phyloP scores from a whole-genome alignment of 2,113 vertebrate genomes.

The Cichladusa arquata region DNA sequence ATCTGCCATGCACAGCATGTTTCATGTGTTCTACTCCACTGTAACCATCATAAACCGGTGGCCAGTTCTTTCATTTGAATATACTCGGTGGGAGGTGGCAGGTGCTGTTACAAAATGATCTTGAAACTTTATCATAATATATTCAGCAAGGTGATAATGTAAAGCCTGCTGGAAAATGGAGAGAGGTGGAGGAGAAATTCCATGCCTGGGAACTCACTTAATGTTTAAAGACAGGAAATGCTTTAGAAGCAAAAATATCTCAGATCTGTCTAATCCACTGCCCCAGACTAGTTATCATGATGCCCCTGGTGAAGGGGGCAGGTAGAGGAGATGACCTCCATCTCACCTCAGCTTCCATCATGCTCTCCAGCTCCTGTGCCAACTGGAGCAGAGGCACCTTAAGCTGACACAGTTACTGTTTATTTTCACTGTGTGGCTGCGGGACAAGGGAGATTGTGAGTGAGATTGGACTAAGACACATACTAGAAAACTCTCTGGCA shows the following conservation, averaged over 20 bases:
- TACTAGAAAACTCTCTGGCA: background rate
- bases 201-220: background rate
- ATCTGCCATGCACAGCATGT: background rate
- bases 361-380: background rate
- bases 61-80: background rate
- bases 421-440: background rate
- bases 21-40: background rate
- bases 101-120: background rate
- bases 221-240: constrained; percentile 19
- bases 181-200: constrained; percentile 15
- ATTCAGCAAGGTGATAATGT: constrained; percentile 12
- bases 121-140: constrained; percentile 11
- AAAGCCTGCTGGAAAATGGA: background rate
- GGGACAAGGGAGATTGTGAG: background rate
- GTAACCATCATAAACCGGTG: background rate
- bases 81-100: background rate
- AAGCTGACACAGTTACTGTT: background rate
- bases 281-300: background rate
- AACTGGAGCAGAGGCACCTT: background rate
- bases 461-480: background rate
- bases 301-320: background rate
- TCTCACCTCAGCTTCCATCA: background rate
- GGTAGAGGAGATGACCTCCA: background rate
- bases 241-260: background rate
- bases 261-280: background rate